phyloP scores from a whole-genome alignment of 2,888 invertebrate species.

The Macaria notata region DNA sequence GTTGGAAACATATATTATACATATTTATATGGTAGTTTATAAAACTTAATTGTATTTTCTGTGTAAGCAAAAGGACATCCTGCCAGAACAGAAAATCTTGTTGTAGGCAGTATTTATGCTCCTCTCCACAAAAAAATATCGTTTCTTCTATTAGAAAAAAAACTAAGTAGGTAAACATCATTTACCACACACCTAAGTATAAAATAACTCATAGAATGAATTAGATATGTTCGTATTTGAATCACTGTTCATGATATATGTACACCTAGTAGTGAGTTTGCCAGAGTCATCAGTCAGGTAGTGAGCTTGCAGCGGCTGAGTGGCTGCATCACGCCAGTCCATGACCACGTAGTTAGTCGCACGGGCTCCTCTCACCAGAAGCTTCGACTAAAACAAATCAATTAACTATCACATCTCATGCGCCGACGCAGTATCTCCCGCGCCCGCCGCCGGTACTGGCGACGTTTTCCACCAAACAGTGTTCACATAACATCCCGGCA shows the following conservation, averaged over 20 bases:
- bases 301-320: background rate
- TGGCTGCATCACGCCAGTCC: constrained; percentile 28
- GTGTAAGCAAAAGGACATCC: no score
- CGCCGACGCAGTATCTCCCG: constrained; percentile 30
- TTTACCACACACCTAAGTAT: no score
- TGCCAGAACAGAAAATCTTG: no score
- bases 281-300: constrained; percentile 9
- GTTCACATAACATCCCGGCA: constrained; percentile 49
- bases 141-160: no score
- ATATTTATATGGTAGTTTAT: no score
- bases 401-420: constrained; percentile 66
- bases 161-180: no score
- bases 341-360: constrained; percentile 57
- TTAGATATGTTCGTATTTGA: no score
- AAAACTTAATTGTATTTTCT: no score
- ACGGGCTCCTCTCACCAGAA: constrained; percentile 62
- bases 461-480: constrained; percentile 69
- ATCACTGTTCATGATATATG: no score
- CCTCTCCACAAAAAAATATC: no score
- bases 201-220: no score
- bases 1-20: background rate
- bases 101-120: no score
- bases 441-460: constrained; percentile 55
- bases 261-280: constrained; percentile 1
- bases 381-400: constrained; percentile 74